These are phyloP conservation scores for Germaria angustata DNA, from an alignment of 2,888 invertebrate genomes.

Conservation along the genomic window DNA sequence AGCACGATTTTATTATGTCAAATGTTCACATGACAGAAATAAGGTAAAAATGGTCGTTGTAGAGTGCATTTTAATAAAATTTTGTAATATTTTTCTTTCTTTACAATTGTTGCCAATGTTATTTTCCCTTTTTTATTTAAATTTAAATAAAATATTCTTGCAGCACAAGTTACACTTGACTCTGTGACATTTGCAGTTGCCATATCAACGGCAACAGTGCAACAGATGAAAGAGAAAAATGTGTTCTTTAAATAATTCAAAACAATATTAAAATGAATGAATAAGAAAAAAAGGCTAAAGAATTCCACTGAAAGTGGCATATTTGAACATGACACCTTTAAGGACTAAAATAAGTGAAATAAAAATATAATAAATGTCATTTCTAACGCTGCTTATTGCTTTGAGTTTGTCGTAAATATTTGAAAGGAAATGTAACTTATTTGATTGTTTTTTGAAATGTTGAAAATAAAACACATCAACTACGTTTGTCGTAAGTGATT, in stretches of 20 bases:
- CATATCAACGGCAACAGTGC: constrained; percentile 5
- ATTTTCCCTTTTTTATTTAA: neutral
- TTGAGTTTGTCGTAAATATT: constrained; percentile 40
- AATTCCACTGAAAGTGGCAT: constrained; percentile 61
- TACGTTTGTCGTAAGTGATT: neutral
- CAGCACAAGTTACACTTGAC: neutral
- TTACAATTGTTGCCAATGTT: neutral
- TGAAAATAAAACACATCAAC: neutral
- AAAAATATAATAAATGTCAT: constrained; percentile 35
- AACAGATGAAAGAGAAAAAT: neutral
- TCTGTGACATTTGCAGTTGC: constrained; percentile 4
- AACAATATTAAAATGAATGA: constrained; percentile 33
- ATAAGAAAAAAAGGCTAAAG: constrained; percentile 35
- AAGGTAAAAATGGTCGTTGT: too few relatives aligned
- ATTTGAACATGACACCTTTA: constrained; percentile 59
- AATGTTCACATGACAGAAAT: too few relatives aligned
- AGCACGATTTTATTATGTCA: too few relatives aligned
- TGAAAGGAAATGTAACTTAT: constrained; percentile 30
- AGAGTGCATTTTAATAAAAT: constrained; percentile 12
- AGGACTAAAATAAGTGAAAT: neutral
- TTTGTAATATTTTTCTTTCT: constrained; percentile 27
- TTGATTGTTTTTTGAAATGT: constrained; percentile 26
- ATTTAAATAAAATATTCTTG: constrained; percentile 32
- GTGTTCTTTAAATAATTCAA: neutral
- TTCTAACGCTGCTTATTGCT: constrained; percentile 24